Evolutionary conservation across 2,797 vertebrate species (phyloP).

Genomic region (Sibirionetta formosa): DNA sequence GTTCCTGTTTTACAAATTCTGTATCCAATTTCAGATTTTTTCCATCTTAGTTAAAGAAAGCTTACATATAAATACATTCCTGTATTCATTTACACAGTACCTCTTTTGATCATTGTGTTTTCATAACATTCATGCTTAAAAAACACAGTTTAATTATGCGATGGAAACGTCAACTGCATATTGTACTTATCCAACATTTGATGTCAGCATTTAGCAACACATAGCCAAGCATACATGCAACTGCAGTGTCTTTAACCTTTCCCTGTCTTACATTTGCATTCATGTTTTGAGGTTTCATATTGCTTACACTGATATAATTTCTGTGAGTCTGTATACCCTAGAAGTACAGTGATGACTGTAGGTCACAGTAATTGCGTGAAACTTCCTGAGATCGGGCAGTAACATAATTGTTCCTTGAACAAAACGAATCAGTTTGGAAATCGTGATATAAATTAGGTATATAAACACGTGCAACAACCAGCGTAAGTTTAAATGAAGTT

Average conservation of each 20-base stretch:
- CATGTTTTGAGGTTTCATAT: neutral
- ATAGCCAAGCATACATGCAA: accelerated
- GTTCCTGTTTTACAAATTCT: neutral
- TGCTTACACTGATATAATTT: neutral
- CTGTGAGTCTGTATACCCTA: neutral
- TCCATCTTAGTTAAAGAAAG: neutral
- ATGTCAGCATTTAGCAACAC: neutral
- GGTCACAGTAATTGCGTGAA: neutral
- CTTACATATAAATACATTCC: neutral
- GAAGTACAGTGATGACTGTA: neutral
- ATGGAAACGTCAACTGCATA: neutral
- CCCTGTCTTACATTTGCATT: neutral
- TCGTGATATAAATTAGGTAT: neutral
- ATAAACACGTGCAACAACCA: neutral
- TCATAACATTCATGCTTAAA: neutral
- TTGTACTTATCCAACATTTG: neutral
- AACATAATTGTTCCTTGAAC: accelerated
- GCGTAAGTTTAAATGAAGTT: neutral
- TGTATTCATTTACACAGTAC: neutral
- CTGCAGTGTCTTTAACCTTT: neutral
- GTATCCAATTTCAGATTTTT: neutral
- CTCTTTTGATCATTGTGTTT: neutral
- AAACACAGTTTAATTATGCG: neutral
- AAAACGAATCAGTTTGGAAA: neutral
- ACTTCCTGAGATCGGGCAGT: constrained; percentile 48